Percentiles rank a stretch among this genome's conserved stretches.
Conservation (phyloP, 2,888 invertebrate genomes). For the Drosophila nigricruria region DNA sequence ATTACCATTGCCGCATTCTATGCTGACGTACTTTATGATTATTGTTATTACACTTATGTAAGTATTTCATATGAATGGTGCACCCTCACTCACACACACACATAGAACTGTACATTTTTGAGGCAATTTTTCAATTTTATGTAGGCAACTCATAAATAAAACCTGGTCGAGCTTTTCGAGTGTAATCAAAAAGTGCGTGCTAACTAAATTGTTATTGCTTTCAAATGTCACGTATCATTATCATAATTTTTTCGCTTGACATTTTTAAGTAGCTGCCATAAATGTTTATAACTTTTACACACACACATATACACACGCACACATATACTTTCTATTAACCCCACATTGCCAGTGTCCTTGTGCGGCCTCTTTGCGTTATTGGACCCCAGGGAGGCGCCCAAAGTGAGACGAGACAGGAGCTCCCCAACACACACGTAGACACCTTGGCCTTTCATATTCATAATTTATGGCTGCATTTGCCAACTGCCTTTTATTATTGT, state of each 20-base stretch:
- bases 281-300: slow-evolving; percentile 76
- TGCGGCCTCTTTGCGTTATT: slow-evolving; percentile 64
- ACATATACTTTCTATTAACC: slow-evolving; percentile 69
- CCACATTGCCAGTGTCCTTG: slow-evolving; percentile 38
- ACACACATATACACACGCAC: slow-evolving; percentile 24
- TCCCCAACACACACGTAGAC: slow-evolving; percentile 40
- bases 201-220: slow-evolving; percentile 81
- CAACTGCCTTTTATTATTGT: slow-evolving; percentile 47
- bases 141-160: slow-evolving; percentile 68
- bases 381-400: slow-evolving; percentile 65
- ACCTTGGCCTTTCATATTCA: slow-evolving; percentile 73
- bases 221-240: slow-evolving; percentile 81
- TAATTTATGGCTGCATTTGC: slow-evolving; percentile 73
- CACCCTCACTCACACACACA: slow-evolving; percentile 4
- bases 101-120: slow-evolving; percentile 35
- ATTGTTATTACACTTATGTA: slow-evolving; percentile 66
- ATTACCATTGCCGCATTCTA: slow-evolving; percentile 31
- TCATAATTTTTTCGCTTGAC: slow-evolving; percentile 80
- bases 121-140: slow-evolving; percentile 75
- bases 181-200: slow-evolving; percentile 77
- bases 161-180: slow-evolving; percentile 39
- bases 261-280: slow-evolving; percentile 81
- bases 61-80: slow-evolving; percentile 44
- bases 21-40: slow-evolving; percentile 61
- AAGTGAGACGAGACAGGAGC: slow-evolving; percentile 1